Evolutionary conservation across 2,113 vertebrate species (phyloP), one percentile per base, ranked within the genome.

Genomic region (Pseudorhombus dupliciocellatus): DNA sequence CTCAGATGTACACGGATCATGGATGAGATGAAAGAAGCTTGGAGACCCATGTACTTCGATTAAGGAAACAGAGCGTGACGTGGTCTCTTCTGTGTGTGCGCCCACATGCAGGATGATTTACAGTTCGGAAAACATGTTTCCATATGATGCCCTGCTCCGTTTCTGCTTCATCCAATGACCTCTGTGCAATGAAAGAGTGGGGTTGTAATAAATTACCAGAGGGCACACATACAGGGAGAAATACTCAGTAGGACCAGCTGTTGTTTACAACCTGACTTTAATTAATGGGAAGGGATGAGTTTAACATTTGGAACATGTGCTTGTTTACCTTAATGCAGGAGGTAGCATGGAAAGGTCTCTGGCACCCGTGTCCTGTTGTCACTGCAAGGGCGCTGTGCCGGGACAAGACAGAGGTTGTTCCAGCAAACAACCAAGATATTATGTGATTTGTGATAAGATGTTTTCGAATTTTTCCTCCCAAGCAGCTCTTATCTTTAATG

Each of bases 11-110:
- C 66, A 63, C 26, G 34, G 53, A 50, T 44, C 53, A 50, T 54
- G n/a, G n/a, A 66, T 53, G 30, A 61, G 67, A 75, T 76, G 76
- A 84, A 64, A 73, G 59, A 62, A 30, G 31, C 66, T 20, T 30
- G 24, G 42, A 60, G 42, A 60, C 57, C 34, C 52, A 42, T 16
- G 31, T 8, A 28, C 21, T 9, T 14, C 31, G 57, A 79, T 54
- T 58, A 25, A 48, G 68, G 71, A 88, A 90, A 67, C 80, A 58
- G 80, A 85, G 79, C 83, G 53, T 86, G 66, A 85, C 84, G 66
- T 58, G 76, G 77, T 88, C 58, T 80, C 42, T 67, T 73, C 61
- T 18, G 63, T 25, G 46, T 11, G 10, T 37, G 34, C 12, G 34
- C 10, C 12, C 34, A 37, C 34, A 12, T 37, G 34, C 34, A 37